Percentiles rank a stretch among this genome's conserved stretches.
phyloP scores from a whole-genome alignment of 2,888 invertebrate species.

The Aspidiotus rigidus region DNA sequence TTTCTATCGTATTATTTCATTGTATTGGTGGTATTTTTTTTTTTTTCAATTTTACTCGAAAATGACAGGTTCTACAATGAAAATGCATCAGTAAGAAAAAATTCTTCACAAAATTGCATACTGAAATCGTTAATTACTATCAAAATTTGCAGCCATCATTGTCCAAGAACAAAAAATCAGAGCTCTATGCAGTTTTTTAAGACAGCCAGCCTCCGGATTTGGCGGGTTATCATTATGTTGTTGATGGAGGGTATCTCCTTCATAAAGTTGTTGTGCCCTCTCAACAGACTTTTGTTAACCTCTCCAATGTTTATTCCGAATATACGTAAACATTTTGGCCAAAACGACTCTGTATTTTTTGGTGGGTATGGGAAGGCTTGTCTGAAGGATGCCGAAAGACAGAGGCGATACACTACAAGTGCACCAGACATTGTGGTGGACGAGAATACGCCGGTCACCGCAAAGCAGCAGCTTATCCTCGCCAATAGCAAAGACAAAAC shows the following conservation, averaged over 20 bases:
- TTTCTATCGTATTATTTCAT: too few species aligned
- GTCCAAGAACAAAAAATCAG: neutral
- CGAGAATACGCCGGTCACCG: neutral
- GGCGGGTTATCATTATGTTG: neutral
- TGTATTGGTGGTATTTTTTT: neutral
- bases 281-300: too few species aligned
- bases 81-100: too few species aligned
- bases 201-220: neutral
- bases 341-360: neutral
- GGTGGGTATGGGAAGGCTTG: neutral
- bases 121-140: too few species aligned
- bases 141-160: too few species aligned
- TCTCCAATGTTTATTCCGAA: too few species aligned
- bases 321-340: too few species aligned
- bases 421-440: neutral
- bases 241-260: neutral
- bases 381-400: neutral
- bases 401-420: neutral
- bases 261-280: constrained; percentile 1
- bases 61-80: too few species aligned
- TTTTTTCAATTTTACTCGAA: too few species aligned
- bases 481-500: neutral
- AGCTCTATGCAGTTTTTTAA: neutral
- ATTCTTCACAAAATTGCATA: too few species aligned
- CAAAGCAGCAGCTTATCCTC: neutral